A percentile compares a stretch with the other conserved stretches of the same genome.
These are phyloP conservation scores for Semaprochilodus insignis DNA, from an alignment of 2,797 vertebrate genomes.

Conservation along the genomic window DNA sequence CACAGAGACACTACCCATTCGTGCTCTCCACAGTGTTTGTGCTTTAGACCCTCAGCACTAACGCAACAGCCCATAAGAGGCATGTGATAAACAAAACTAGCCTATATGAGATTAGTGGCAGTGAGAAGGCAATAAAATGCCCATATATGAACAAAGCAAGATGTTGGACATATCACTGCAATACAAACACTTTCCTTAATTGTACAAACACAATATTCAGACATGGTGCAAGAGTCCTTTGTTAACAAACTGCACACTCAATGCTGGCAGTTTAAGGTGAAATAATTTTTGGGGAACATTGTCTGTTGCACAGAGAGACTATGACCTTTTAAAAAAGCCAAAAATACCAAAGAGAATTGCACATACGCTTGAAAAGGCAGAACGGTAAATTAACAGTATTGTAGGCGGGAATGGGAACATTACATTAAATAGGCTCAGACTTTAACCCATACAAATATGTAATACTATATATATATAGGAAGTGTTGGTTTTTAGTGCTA, in stretches of 20 bases:
- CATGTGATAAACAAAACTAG: conserved; percentile 27
- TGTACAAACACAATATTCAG: conserved; percentile 14
- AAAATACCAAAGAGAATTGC: not conserved
- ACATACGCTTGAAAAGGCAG: not conserved
- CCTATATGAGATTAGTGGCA: conserved; percentile 6
- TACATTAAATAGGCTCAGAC: no score
- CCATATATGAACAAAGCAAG: conserved; percentile 15
- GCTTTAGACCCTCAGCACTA: conserved; percentile 3
- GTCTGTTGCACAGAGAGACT: not conserved
- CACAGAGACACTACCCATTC: conserved; percentile 1
- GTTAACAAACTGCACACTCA: conserved; percentile 5
- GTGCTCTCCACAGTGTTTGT: conserved; percentile 24
- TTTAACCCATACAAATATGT: no score
- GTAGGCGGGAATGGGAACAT: not conserved
- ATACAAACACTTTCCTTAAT: conserved; percentile 15
- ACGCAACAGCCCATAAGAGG: conserved; percentile 24
- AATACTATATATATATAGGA: no score
- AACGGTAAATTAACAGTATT: not conserved
- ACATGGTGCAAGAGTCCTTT: not conserved
- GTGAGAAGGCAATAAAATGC: conserved; percentile 22
- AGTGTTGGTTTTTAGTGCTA: no score
- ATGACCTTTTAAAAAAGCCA: not conserved
- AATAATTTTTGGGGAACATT: not conserved
- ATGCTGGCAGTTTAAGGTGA: not conserved
- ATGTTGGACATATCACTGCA: conserved; percentile 11